Conservation (phyloP, 2,888 invertebrate genomes). For the Pinctada fucata region DNA sequence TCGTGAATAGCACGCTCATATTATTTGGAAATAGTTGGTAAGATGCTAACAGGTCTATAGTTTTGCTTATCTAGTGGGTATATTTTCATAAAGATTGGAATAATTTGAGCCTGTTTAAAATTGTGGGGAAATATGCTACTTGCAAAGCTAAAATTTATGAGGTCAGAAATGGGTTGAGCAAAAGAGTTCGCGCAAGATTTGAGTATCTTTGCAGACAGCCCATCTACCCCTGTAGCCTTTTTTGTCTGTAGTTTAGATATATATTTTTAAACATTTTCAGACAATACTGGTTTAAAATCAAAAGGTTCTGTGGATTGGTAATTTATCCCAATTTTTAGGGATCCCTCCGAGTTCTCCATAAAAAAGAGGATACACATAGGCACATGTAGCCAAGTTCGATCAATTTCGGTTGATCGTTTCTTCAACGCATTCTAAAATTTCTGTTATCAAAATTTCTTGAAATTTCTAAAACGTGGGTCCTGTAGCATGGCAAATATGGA, state of each 20-base stretch:
- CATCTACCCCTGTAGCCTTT: slow-evolving; percentile 8
- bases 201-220: slow-evolving; percentile 2
- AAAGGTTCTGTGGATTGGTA: background rate
- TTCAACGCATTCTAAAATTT: too few species aligned
- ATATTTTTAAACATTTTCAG: background rate
- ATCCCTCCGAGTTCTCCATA: too few species aligned
- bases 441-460: too few species aligned
- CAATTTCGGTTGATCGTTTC: too few species aligned
- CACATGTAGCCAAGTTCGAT: too few species aligned
- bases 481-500: too few species aligned
- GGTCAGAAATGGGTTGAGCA: background rate
- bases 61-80: slow-evolving; percentile 3
- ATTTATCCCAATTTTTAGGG: too few species aligned
- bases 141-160: background rate
- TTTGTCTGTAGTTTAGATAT: background rate
- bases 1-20: slow-evolving; percentile 6
- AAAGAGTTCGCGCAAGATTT: slow-evolving; percentile 3
- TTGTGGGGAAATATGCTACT: background rate
- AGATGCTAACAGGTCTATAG: slow-evolving; percentile 18
- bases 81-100: slow-evolving; percentile 7
- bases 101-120: slow-evolving; percentile 1
- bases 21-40: slow-evolving; percentile 7
- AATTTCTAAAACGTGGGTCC: too few species aligned
- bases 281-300: background rate
- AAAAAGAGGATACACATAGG: too few species aligned